A percentile compares a stretch with the other conserved stretches of the same genome.
These are phyloP conservation scores for Bucco capensis DNA, from an alignment of 2,113 vertebrate genomes.

Conservation along the genomic window DNA sequence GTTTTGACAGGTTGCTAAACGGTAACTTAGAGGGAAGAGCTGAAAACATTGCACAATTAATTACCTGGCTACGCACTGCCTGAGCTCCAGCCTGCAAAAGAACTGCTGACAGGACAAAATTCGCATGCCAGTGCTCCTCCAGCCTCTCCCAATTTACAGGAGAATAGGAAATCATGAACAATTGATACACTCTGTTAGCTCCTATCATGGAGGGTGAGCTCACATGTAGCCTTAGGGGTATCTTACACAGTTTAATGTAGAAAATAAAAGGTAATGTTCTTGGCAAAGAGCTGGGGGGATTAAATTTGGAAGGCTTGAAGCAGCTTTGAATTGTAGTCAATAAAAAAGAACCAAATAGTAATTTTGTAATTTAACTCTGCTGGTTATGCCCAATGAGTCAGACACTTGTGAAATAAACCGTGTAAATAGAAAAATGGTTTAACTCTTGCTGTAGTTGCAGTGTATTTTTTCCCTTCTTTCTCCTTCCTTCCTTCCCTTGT, in stretches of 20 bases:
- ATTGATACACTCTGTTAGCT: conserved; percentile 89
- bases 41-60: conserved; percentile 83
- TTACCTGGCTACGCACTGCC: conserved; percentile 76
- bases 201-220: conserved; percentile 82
- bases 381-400: conserved; percentile 81
- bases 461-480: background rate
- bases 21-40: conserved; percentile 68
- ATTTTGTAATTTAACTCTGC: conserved; percentile 84
- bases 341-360: conserved; percentile 78
- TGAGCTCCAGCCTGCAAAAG: conserved; percentile 73
- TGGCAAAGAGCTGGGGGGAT: conserved; percentile 77
- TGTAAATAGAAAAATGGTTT: conserved; percentile 80
- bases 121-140: conserved; percentile 71
- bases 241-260: conserved; percentile 85
- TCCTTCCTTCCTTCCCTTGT: background rate
- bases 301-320: conserved; percentile 79
- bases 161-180: conserved; percentile 87
- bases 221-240: conserved; percentile 83
- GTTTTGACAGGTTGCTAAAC: conserved; percentile 79
- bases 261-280: conserved; percentile 84
- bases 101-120: conserved; percentile 81
- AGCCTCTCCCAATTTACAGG: conserved; percentile 83
- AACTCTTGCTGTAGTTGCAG: conserved; percentile 64
- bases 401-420: conserved; percentile 81
- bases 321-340: conserved; percentile 82